Evolutionary conservation across 2,888 invertebrate species (phyloP).

Genomic region (Exocentrus adspersus): DNA sequence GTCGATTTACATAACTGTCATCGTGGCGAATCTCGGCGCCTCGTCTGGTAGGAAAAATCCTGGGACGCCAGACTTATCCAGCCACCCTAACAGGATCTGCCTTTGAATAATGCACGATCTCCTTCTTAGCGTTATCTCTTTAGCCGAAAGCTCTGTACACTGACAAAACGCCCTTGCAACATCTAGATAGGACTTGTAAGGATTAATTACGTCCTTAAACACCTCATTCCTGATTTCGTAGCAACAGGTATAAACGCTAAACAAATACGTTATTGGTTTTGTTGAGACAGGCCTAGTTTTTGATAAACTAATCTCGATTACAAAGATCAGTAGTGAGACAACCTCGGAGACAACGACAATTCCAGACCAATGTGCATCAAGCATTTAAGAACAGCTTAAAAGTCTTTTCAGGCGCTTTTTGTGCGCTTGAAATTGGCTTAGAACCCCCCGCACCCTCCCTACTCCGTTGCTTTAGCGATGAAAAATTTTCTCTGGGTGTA

Average conservation of each 20-base stretch:
- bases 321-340: no score
- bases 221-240: no score
- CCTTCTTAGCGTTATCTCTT: conserved; percentile 47
- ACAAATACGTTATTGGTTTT: not conserved
- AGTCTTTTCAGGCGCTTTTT: no score
- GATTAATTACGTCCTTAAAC: not conserved
- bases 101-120: conserved; percentile 47
- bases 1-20: conserved; percentile 52
- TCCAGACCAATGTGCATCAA: no score
- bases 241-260: not conserved
- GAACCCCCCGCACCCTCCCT: no score
- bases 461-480: no score
- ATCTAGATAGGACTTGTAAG: not conserved
- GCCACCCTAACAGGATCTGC: conserved; percentile 33
- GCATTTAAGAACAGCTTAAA: no score
- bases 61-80: conserved; percentile 24
- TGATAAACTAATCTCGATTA: no score
- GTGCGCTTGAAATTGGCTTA: not conserved
- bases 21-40: conserved; percentile 41
- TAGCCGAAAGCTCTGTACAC: conserved; percentile 41
- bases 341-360: no score
- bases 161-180: conserved; percentile 3
- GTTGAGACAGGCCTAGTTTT: no score
- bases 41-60: conserved; percentile 41
- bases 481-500: conserved; percentile 18